A percentile compares a stretch with the other conserved stretches of the same genome.
Conservation (phyloP, 2,797 vertebrate species). For the Tachyglossus aculeatus region DNA sequence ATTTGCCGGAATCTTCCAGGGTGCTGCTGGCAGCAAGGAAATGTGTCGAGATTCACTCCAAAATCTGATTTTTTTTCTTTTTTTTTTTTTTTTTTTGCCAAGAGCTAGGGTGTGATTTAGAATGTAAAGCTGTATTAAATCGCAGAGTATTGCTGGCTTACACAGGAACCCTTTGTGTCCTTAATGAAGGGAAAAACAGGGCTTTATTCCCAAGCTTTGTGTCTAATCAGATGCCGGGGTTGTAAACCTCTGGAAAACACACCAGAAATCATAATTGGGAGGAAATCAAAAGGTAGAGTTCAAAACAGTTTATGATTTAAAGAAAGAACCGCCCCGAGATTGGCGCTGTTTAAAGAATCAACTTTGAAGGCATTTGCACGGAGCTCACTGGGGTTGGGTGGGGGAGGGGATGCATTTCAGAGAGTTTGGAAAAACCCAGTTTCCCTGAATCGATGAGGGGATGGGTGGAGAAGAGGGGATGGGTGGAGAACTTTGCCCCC, state of each 20-base stretch:
- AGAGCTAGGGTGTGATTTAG: conserved; percentile 72
- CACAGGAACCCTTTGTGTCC: conserved; percentile 76
- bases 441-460: conserved; percentile 79
- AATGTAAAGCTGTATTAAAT: conserved; percentile 76
- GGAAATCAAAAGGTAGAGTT: conserved; percentile 78
- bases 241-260: conserved; percentile 79
- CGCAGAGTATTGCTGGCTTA: conserved; percentile 73
- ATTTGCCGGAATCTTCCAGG: conserved; percentile 64
- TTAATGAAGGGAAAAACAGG: conserved; percentile 79
- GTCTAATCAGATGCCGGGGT: conserved; percentile 78
- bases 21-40: conserved; percentile 65
- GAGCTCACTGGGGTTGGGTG: conserved; percentile 72
- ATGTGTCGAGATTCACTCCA: conserved; percentile 67
- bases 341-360: conserved; percentile 72
- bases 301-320: conserved; percentile 78
- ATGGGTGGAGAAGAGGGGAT: conserved; percentile 68
- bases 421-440: conserved; percentile 75
- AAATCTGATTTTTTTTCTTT: too few species aligned
- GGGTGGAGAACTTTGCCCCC: conserved; percentile 62
- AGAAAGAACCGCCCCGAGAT: conserved; percentile 73
- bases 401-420: conserved; percentile 73
- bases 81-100: too few species aligned
- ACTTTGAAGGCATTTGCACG: conserved; percentile 76
- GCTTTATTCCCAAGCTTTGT: conserved; percentile 76
- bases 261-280: conserved; percentile 80